Conservation (phyloP, 2,797 vertebrate genomes). For the Acanthurus leucopareius region DNA sequence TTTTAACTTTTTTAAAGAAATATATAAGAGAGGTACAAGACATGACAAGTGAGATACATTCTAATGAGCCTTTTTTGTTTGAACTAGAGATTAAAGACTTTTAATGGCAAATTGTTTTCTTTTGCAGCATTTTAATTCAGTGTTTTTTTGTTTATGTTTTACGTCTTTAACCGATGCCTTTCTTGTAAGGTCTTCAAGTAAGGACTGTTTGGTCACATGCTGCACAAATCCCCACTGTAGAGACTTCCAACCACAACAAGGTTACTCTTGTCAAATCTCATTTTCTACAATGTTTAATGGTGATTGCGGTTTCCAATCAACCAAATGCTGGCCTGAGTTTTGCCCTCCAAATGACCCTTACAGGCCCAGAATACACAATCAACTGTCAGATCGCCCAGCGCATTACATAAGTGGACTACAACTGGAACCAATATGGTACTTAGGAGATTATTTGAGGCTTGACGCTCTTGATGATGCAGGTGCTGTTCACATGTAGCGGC, state of each 20-base stretch:
- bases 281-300: constrained; percentile 31
- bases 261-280: constrained; percentile 26
- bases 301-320: constrained; percentile 17
- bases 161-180: neutral
- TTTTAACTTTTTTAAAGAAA: neutral
- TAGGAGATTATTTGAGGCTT: constrained; percentile 20
- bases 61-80: neutral
- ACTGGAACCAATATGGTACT: constrained; percentile 4
- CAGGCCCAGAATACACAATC: constrained; percentile 31
- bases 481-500: constrained; percentile 13
- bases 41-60: too few relatives aligned
- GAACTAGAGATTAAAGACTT: too few relatives aligned
- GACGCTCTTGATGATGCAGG: constrained; percentile 14
- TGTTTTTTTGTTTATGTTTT: neutral
- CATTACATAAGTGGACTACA: constrained; percentile 12
- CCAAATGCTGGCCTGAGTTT: constrained; percentile 17
- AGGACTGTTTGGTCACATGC: neutral
- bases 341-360: constrained; percentile 35
- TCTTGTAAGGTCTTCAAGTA: neutral
- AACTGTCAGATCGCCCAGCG: constrained; percentile 24
- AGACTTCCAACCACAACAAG: neutral
- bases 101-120: too few relatives aligned
- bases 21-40: neutral
- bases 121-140: too few relatives aligned
- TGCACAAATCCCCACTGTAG: neutral